Evolutionary conservation across 1,140 invertebrate genomes (phyloP).

Genomic region (Chironomus tepperi): DNA sequence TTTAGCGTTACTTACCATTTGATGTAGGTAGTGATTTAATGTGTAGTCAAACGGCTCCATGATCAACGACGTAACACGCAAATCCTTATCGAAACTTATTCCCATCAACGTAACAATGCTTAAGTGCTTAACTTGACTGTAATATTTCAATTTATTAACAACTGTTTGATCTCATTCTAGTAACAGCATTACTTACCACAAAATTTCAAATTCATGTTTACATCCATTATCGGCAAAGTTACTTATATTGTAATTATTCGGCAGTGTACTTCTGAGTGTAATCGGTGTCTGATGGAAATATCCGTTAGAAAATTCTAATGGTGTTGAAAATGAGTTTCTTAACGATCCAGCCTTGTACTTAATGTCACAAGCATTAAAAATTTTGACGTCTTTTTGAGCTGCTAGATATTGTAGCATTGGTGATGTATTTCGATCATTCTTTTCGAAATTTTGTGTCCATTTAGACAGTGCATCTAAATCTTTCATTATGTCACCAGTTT

Average conservation of each 20-base stretch:
- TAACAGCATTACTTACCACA: constrained; percentile 24
- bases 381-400: not conserved
- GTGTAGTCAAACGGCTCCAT: constrained; percentile 25
- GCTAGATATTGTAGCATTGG: not conserved
- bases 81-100: not conserved
- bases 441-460: not conserved
- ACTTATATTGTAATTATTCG: not conserved
- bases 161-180: no score
- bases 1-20: not conserved
- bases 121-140: constrained; percentile 24
- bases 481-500: not conserved
- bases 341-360: not conserved
- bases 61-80: not conserved
- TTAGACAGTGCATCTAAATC: not conserved
- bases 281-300: constrained; percentile 2
- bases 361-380: constrained; percentile 4
- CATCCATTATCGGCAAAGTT: not conserved
- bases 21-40: constrained; percentile 21
- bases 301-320: constrained; percentile 24
- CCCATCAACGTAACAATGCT: constrained; percentile 25
- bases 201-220: constrained; percentile 24
- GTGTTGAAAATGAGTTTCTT: constrained; percentile 11
- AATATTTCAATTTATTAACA: no score
- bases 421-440: not conserved
- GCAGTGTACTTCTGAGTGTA: not conserved